Conservation (phyloP, 2,888 invertebrate genomes). For the Caenorhabditis japonica region DNA sequence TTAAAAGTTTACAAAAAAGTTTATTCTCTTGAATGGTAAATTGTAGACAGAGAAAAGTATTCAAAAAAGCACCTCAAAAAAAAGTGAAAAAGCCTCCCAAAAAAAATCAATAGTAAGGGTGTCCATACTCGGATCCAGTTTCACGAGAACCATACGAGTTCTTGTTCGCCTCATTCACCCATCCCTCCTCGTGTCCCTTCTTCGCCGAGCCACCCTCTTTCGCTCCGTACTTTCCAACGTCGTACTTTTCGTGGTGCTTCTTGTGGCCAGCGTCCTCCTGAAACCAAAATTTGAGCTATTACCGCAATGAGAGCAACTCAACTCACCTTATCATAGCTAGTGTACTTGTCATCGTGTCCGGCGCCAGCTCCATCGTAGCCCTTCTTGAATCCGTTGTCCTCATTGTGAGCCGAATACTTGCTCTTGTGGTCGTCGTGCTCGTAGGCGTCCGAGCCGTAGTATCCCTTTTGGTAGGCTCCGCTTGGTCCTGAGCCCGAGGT, state of each 20-base stretch:
- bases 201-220: constrained; percentile 44
- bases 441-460: constrained; percentile 63
- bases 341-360: constrained; percentile 56
- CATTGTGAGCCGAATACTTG: constrained; percentile 44
- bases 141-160: constrained; percentile 41
- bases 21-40: too few relatives aligned
- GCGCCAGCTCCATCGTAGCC: constrained; percentile 51
- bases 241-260: constrained; percentile 51
- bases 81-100: neutral
- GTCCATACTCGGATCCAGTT: constrained; percentile 30
- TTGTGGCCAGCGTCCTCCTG: constrained; percentile 48
- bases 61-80: neutral
- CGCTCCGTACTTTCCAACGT: constrained; percentile 46
- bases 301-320: too few relatives aligned
- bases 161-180: constrained; percentile 56
- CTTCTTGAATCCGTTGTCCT: constrained; percentile 58
- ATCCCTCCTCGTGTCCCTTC: constrained; percentile 51
- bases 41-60: neutral
- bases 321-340: constrained; percentile 51
- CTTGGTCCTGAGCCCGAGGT: constrained; percentile 61
- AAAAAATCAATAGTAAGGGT: constrained; percentile 42
- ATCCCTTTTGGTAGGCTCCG: constrained; percentile 64
- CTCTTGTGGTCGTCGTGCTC: constrained; percentile 56
- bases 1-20: too few relatives aligned
- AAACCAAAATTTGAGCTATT: neutral